A percentile compares a stretch with the other conserved stretches of the same genome.
phyloP scores from a whole-genome alignment of 92 coral and sea anemone genomes.

The Paragorgia papillata region DNA sequence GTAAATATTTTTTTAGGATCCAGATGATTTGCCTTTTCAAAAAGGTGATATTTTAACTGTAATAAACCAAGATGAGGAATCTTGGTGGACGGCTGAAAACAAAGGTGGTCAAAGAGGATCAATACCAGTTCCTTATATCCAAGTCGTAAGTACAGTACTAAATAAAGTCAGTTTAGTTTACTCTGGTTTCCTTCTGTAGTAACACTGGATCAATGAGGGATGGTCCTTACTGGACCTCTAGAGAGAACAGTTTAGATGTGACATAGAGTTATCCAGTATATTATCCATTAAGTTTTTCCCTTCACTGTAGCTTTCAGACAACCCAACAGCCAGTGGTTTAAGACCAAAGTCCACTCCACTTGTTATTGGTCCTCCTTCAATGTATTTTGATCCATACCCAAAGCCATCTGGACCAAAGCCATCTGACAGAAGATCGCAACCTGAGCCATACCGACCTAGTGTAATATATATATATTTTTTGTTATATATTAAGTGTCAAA shows the following conservation, averaged over 20 bases:
- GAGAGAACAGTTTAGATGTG: too few species aligned
- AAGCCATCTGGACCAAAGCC: slow-evolving; percentile 10
- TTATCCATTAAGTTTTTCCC: too few species aligned
- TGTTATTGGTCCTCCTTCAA: too few species aligned
- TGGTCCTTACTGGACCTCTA: too few species aligned
- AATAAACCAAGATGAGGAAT: slow-evolving; percentile 79
- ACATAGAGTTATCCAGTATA: too few species aligned
- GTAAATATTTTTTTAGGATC: slow-evolving; percentile 62
- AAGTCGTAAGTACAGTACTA: slow-evolving; percentile 57
- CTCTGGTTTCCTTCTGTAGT: too few species aligned
- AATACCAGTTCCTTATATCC: slow-evolving; percentile 88
- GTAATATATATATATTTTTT: too few species aligned
- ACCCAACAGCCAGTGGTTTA: slow-evolving; percentile 9
- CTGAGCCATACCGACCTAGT: slow-evolving; percentile 32
- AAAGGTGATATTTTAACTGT: slow-evolving; percentile 82
- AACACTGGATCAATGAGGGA: too few species aligned
- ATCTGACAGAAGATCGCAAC: slow-evolving; percentile 28
- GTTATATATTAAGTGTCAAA: too few species aligned
- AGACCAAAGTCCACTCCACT: slow-evolving; percentile 42
- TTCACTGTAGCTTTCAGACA: too few species aligned
- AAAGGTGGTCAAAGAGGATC: slow-evolving; percentile 75
- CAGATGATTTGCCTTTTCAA: slow-evolving; percentile 88
- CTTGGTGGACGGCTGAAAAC: slow-evolving; percentile 93
- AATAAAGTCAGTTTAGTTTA: too few species aligned
- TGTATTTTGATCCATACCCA: background rate